Base-by-base conservation (phyloP, 2,797 vertebrate species). In the Enteromius trimaculatus region DNA sequence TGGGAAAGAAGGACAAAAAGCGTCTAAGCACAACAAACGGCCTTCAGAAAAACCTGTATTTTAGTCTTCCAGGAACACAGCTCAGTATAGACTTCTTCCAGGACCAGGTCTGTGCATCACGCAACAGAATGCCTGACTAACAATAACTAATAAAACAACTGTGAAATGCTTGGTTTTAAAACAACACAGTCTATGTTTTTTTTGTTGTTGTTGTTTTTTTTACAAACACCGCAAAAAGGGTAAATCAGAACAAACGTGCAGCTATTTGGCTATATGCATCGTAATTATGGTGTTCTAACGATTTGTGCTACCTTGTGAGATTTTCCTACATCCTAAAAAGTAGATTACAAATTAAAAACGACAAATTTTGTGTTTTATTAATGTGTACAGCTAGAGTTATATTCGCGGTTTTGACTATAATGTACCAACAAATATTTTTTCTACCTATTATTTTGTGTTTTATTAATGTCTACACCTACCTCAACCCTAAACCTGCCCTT, bases 71-170 rank as follows among this genome's bases (percentile, higher is more conserved):
- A 0, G 94, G 93, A 85, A 93, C 93, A 37, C 87, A 89, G 84
- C 92, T 95, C 1, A 94, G 93, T 69, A 89, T 95, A 89, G 95
- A 96, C 86, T 95, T 96, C 91, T 96, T 95, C 87, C 92, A 90
- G 86, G 90, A 94, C 29, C 95, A 96, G 95, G 95, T 95, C 84
- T 80, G 83, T 47, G 37, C 3, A 14, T 49, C 70, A 60, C 1
- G 70, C 9, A 23, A 75, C 10, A 37, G 7, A 76, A 31, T 76
- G 60, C 6, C 72, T 47, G 13, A 76, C 72, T 82, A 82, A 80
- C 51, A 80, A 71, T 42, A 58, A 58, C 21, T 71, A 31, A 44
- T 44, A 13, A 6, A 29, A 4, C 0, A 3, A 42, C 17, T 53
- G 8, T 31, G 6, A 65, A 37, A 39, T 7, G 8, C 16, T n/a